Conservation (phyloP, 2,113 vertebrate genomes). For the Prionailurus bengalensis region DNA sequence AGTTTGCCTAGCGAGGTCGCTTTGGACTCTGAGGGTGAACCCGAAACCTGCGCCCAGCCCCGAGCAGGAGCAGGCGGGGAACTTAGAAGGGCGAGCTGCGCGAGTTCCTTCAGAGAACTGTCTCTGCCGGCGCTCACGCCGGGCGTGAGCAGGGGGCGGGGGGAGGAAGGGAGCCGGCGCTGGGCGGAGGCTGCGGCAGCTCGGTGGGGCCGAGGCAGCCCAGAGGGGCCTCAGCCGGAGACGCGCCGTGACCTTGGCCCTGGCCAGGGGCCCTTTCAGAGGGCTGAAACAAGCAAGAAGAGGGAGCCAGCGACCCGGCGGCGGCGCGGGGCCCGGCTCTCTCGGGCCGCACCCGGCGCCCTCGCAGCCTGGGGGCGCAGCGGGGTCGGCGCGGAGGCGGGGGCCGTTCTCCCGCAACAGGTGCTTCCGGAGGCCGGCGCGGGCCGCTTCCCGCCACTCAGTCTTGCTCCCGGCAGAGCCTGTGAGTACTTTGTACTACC, state of each 20-base stretch:
- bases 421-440: neutral
- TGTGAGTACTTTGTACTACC: neutral
- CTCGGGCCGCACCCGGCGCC: neutral
- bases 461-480: neutral
- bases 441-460: fast-evolving
- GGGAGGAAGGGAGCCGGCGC: fast-evolving
- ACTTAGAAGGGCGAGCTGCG: neutral
- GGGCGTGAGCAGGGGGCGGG: neutral
- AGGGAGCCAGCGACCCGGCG: fast-evolving
- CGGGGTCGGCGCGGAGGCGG: fast-evolving
- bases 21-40: neutral
- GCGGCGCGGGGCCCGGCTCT: neutral
- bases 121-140: neutral
- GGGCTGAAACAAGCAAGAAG: neutral
- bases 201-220: neutral
- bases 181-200: neutral
- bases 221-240: neutral
- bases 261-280: neutral
- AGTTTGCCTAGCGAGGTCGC: neutral
- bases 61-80: fast-evolving
- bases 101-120: neutral
- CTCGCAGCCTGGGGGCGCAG: neutral
- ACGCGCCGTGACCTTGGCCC: constrained; percentile 62
- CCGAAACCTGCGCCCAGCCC: neutral
- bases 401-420: constrained; percentile 41